Base-by-base conservation (phyloP, 2,797 vertebrate genomes). In the Fundulus diaphanus region DNA sequence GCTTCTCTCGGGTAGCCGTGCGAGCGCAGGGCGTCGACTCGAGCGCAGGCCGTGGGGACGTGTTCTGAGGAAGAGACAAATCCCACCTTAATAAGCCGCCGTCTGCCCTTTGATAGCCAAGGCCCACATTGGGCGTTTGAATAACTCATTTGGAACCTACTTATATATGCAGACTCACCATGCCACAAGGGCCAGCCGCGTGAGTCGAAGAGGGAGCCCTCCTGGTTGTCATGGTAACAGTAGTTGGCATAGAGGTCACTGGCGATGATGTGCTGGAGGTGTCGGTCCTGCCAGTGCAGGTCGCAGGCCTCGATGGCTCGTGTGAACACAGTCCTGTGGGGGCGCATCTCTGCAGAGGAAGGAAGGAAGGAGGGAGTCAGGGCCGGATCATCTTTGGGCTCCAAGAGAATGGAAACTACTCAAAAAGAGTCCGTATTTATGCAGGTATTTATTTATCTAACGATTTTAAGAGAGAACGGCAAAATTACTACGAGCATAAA, bases 271-370 rank as follows among this genome's bases (percentile, higher is more conserved):
- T 98, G 97, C 96, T 99, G 98, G 89, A 99, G 97, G 93, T 99
- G 98, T 90, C 96, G 96, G 89, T 99, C 98, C 91, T 98, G 96
- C 98, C 98, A 99, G 96, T 99, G 97, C 89, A 99, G 97, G 94
- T 98, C 97, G 20, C 98, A 99, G 0, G 98, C 98, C 94, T 99
- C 98, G 0, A 99, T 99, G 92, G 98, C 98, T 90, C 98, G 95
- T 56, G 98, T 98, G 95, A 99, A 99, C 92, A 99, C 98, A 1
- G 98, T 99, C 95, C 98, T 96, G 91, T 99, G 98, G n/a, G 97
- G 97, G 85, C 97, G 96, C 90, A 93, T 96, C 82, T 95, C 95
- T 88, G 93, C 94, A 93, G 96, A 94, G 96, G 92, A 88, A 88
- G 89, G 84, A 90, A 85, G 67, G 35, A 35, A 44, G 44, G 7